phyloP scores from a whole-genome alignment of 2,888 invertebrate species.

The Suillia variegata region DNA sequence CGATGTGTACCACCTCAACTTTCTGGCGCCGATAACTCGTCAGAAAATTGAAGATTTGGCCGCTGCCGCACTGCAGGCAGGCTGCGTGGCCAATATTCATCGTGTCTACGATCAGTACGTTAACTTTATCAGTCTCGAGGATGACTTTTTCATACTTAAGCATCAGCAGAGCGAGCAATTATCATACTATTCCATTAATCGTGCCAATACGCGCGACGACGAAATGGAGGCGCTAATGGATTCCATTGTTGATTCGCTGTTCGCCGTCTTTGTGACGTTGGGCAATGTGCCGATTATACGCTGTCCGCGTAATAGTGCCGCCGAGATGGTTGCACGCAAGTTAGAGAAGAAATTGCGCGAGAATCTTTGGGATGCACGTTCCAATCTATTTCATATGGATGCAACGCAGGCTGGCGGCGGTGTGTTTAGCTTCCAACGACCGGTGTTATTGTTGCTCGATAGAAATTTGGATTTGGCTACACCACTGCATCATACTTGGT shows the following conservation, averaged over 20 bases:
- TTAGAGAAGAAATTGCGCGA: constrained; percentile 96
- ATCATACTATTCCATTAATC: constrained; percentile 95
- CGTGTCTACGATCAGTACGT: constrained; percentile 98
- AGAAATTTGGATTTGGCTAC: constrained; percentile 96
- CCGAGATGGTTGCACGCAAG: constrained; percentile 97
- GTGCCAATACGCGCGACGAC: constrained; percentile 90
- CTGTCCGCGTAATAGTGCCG: constrained; percentile 92
- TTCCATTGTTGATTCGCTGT: constrained; percentile 92
- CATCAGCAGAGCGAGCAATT: constrained; percentile 90
- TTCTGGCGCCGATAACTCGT: constrained; percentile 92
- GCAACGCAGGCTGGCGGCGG: constrained; percentile 74
- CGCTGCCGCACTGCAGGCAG: constrained; percentile 86
- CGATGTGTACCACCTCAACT: constrained; percentile 95
- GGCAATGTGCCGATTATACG: constrained; percentile 70
- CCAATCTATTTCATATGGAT: constrained; percentile 91
- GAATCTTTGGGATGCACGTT: constrained; percentile 94
- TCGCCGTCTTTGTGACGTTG: constrained; percentile 96
- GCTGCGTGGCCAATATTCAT: constrained; percentile 88
- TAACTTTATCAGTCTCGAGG: constrained; percentile 97
- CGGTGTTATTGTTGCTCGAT: constrained; percentile 89
- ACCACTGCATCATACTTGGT: constrained; percentile 99
- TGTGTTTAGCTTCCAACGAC: constrained; percentile 87
- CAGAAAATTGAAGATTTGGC: constrained; percentile 96
- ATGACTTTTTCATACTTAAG: constrained; percentile 93
- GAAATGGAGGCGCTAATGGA: constrained; percentile 96